Percentiles rank a stretch among this genome's conserved stretches.
These are phyloP conservation scores for Dromiciops gliroides DNA, from an alignment of 2,113 vertebrate genomes.

Conservation along the genomic window DNA sequence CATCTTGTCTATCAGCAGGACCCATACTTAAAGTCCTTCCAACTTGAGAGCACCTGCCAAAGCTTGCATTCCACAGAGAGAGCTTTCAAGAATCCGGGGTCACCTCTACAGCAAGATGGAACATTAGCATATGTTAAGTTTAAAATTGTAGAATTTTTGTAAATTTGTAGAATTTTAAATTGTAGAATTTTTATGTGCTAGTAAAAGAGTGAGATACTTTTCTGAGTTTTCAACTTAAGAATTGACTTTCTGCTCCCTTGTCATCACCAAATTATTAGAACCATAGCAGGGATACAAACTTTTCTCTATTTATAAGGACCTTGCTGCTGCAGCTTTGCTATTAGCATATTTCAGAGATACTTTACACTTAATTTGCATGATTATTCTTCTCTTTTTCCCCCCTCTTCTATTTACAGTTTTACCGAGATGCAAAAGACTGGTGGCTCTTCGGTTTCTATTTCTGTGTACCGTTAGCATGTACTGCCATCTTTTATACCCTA, in stretches of 20 bases:
- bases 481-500: conserved; percentile 94
- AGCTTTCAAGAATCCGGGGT: not conserved
- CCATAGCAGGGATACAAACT: not conserved
- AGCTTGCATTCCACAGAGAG: not conserved
- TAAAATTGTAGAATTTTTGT: not conserved
- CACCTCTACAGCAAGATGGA: not conserved
- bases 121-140: not conserved
- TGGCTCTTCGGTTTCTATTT: conserved; percentile 99
- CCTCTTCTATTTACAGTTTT: conserved; percentile 85
- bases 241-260: not conserved
- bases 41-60: not conserved
- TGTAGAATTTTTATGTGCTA: not conserved
- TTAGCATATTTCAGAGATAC: not conserved
- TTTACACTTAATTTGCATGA: not conserved
- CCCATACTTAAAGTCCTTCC: not conserved
- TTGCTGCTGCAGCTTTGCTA: not conserved
- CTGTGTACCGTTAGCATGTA: conserved; percentile 93
- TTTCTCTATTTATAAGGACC: not conserved
- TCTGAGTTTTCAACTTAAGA: not conserved
- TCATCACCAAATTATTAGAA: not conserved
- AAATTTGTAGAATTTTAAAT: no score
- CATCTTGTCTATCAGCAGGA: not conserved
- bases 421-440: conserved; percentile 93
- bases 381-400: conserved; percentile 24
- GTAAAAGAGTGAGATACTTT: conserved; percentile 23